Base-by-base conservation (phyloP, 2,888 invertebrate species). In the Eugnorisma glareosa region DNA sequence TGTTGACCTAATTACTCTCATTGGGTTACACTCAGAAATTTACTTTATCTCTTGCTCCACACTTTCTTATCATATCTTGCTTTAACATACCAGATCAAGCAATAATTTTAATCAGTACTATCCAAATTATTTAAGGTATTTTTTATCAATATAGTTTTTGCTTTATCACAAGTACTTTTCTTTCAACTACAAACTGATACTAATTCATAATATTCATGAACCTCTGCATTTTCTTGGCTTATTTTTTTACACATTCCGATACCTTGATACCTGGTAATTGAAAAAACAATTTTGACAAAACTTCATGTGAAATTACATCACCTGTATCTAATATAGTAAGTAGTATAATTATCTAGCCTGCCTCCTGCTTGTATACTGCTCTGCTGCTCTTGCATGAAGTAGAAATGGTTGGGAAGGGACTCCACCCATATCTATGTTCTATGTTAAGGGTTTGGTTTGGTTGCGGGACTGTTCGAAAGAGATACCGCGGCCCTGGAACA, bases 61-160 rank as follows among this genome's bases (percentile, higher is more conserved):
- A 80, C 64, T 61, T 66, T 83, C 69, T 82, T 82, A 84, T 81
- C 81, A 82, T 82, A 80, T 81, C 80, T 67, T 18, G 11, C 61
- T 48, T n/a, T 40, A 57, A 73, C 48, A 35, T 24, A 54, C 57
- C 18, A 70, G 37, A 81, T 68, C 68, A 48, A 67, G 48, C 48
- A 70, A 80, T 63, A 54, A 31, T 18, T n/a, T 73, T 28, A 21
- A 67, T 66, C 43, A 35, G 10, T 43, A 43, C 37, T n/a, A 51
- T 18, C 13, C 28, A 57, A 43, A 73, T 73, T 69, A 28, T 48
- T 35, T 18, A 11, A 71, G 28, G 18, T 68, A n/a, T 8, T 67
- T 43, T 31, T 28, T 13, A 45, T 68, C 10, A 28, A 43, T 8
- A 51, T 28, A 45, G 24, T 28, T 24, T 31, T 43, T 51, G 35